Evolutionary conservation across 2,113 vertebrate genomes (phyloP), one percentile per base, ranked within the genome.

Genomic region (Cranoglanis bouderius): DNA sequence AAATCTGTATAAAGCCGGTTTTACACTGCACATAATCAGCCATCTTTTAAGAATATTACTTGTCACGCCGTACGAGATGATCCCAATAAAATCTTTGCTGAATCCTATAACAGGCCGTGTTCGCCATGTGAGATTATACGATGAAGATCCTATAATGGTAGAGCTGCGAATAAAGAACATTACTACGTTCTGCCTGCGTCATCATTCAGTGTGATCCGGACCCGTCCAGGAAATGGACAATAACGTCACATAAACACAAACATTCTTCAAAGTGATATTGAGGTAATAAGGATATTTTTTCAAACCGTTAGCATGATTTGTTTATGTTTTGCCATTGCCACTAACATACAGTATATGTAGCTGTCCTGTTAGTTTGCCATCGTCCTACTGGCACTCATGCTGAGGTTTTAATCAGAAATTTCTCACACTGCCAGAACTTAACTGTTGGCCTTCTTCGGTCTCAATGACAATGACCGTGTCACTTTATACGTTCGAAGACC

Each of bases 1-100:
- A 67, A 84, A 88, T 82, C 59, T 65, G 74, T 46, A 85, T 74
- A 19, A 80, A 80, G 3, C 29, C n/a, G 29, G 3, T 32, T 53
- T 53, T 80, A 32, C 14, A 32, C 49, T 80, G 77, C 6, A 18
- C 14, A 3, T 10, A n/a, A 51, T 80, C 46, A 7, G 46, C 26
- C 13, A 0, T 49, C 24, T 29, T 38, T 75, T 75, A 43, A 75
- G 12, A 49, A 29, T 0, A 78, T n/a, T 7, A 78, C 43, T n/a
- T 51, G 29, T 49, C 46, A 18, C 75, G 3, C 16, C 32, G 49
- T 10, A 49, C 4, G 2, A 32, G 16, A 49, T 16, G 43, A n/a
- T 78, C 75, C 2, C 24, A 18, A 78, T 78, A 29, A 1, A 21
- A 75, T 40, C 38, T 74, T 19, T 29, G 9, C n/a, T n/a, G 26